Evolutionary conservation across 2,888 invertebrate genomes (phyloP), one percentile per base, ranked within the genome.

Genomic region (Agrilus biguttatus): DNA sequence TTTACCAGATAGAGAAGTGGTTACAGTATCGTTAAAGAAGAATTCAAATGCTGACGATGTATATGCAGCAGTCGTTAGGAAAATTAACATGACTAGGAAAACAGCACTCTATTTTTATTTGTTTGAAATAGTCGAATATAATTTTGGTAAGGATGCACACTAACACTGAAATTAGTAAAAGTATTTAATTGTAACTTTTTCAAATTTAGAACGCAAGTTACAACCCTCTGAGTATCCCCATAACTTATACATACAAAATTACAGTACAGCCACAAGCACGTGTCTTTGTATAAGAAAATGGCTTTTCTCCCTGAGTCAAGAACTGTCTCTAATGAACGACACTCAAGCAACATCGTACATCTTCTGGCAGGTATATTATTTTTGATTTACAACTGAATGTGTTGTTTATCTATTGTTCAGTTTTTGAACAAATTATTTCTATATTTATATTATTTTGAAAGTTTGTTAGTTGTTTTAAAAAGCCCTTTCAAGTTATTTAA

Each of bases 221-320:
- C 87, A 87, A 55, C 81, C 88, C 1, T 83, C 84, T 63, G 98
- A 98, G 70, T 87, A 90, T 54, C 97, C 97, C 0, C 97, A 98
- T 70, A 89, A 92, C 56, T 74, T 98, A 50, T 98, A 98, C 71
- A 93, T 98, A 55, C 96, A 97, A 70, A 98, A 98, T 70, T 98
- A 97, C 64, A 92, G 92, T 51, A 97, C 97, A 10, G 96, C 97
- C 33, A 91, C 92, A 33, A 88, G 90, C 52, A 92, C 92, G 39
- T 98, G 97, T 62, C 74, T 98, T 37, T 78, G 86, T 47, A 72
- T 98, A 37, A 75, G 88, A 47, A 83, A 86, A 65, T 92, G 91
- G 91, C 66, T 91, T 47, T 92, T 92, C 70, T 78, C 80, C 36
- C 69, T 83, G 36, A 69, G 73, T 47, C 78, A 80, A 49, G 78